phyloP scores from a whole-genome alignment of 2,797 vertebrate genomes.

The Knipowitschia caucasica region DNA sequence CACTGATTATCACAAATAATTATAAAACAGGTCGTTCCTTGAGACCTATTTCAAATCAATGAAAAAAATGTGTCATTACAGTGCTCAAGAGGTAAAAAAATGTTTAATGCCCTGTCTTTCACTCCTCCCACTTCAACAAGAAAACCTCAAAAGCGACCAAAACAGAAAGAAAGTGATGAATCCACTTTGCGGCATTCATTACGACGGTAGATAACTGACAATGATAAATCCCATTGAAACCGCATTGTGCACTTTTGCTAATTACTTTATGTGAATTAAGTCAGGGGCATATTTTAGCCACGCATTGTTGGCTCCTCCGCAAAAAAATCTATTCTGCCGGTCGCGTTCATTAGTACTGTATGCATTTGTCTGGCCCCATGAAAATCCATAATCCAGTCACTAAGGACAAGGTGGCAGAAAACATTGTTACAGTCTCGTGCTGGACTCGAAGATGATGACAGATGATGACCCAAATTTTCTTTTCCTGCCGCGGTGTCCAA shows the following conservation, averaged over 20 bases:
- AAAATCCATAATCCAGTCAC: neutral
- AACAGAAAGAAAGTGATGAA: too few relatives aligned
- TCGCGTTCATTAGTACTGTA: neutral
- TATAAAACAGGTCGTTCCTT: too few relatives aligned
- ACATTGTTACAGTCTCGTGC: neutral
- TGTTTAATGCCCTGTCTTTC: too few relatives aligned
- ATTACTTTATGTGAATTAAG: neutral
- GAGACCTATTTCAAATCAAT: too few relatives aligned
- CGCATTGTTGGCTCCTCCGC: neutral
- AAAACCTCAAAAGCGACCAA: too few relatives aligned
- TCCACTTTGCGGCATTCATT: too few relatives aligned
- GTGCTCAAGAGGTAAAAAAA: too few relatives aligned
- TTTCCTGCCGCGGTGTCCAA: too few relatives aligned
- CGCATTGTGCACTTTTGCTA: neutral
- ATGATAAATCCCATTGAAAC: neutral
- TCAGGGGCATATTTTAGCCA: neutral
- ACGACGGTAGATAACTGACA: neutral
- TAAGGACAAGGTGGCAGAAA: neutral
- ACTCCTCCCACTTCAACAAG: too few relatives aligned
- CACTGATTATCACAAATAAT: too few relatives aligned
- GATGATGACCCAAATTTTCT: too few relatives aligned
- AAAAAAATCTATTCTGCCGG: neutral
- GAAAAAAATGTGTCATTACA: too few relatives aligned
- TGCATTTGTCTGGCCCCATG: neutral
- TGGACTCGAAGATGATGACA: neutral